Evolutionary conservation across 2,888 invertebrate species (phyloP).

Genomic region (Phalangium opilio): DNA sequence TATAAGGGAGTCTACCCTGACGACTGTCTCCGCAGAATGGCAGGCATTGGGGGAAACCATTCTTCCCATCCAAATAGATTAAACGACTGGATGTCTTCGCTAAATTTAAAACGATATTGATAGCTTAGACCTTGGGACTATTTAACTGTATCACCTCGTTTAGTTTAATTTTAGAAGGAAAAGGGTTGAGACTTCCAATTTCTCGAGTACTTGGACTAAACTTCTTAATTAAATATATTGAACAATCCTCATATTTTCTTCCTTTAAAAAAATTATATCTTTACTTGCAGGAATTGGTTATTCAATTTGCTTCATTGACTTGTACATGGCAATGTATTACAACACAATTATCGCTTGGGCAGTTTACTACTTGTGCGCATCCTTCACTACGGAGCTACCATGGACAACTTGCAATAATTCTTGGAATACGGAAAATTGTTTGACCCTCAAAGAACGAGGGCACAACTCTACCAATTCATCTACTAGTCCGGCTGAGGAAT

Average conservation of each 20-base stretch:
- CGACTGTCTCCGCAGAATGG: not conserved
- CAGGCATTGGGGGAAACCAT: not conserved
- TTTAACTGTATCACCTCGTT: too few relatives aligned
- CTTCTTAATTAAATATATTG: too few relatives aligned
- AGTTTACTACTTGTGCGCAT: slow-evolving; percentile 72
- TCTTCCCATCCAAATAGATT: too few relatives aligned
- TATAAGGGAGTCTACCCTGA: not conserved
- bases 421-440: slow-evolving; percentile 68
- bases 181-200: too few relatives aligned
- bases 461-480: slow-evolving; percentile 16
- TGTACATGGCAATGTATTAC: slow-evolving; percentile 90
- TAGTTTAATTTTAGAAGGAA: too few relatives aligned
- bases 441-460: slow-evolving; percentile 12
- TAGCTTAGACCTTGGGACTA: too few relatives aligned
- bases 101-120: too few relatives aligned
- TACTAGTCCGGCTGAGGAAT: slow-evolving; percentile 57
- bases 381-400: slow-evolving; percentile 57
- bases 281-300: slow-evolving; percentile 70
- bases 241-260: too few relatives aligned
- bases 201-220: too few relatives aligned
- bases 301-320: slow-evolving; percentile 86
- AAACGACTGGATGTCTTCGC: too few relatives aligned
- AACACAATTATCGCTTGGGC: slow-evolving; percentile 96
- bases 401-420: slow-evolving; percentile 73
- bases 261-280: too few relatives aligned